Evolutionary conservation across 2,888 invertebrate species (phyloP).

Genomic region (Rhorus exstirpatorius): DNA sequence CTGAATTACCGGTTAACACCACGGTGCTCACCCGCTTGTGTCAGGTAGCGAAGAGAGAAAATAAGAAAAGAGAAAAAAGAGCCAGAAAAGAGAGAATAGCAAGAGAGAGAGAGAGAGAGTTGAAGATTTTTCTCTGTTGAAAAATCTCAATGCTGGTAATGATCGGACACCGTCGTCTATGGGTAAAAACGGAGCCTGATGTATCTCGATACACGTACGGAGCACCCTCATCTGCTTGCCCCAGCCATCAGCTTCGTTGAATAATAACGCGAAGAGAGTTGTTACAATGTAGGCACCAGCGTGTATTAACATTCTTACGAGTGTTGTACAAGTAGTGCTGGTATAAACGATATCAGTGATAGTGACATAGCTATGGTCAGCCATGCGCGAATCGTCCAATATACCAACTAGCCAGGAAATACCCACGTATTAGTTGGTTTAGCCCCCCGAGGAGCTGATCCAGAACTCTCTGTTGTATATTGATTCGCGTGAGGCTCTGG

Average conservation of each 20-base stretch:
- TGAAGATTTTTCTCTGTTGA: conserved; percentile 9
- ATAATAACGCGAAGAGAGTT: conserved; percentile 32
- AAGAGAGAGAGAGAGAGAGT: conserved; percentile 31
- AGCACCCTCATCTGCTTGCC: conserved; percentile 34
- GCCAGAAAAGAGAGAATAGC: conserved; percentile 14
- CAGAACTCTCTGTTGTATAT: neutral
- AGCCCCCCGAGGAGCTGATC: conserved; percentile 17
- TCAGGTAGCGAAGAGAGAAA: conserved; percentile 69
- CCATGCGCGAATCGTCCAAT: conserved; percentile 77
- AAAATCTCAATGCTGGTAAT: conserved; percentile 47
- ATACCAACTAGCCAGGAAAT: conserved; percentile 19
- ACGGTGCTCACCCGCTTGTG: conserved; percentile 72
- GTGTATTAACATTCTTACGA: neutral
- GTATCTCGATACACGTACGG: conserved; percentile 71
- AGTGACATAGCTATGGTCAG: conserved; percentile 80
- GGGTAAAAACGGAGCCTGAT: conserved; percentile 72
- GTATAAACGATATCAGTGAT: conserved; percentile 61
- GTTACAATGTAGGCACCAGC: neutral
- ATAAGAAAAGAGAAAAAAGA: conserved; percentile 41
- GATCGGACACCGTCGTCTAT: conserved; percentile 55
- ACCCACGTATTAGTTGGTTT: conserved; percentile 6
- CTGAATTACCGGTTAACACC: conserved; percentile 80
- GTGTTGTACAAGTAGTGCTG: conserved; percentile 24
- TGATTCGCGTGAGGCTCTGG: no score
- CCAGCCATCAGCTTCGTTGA: neutral